Percentiles rank a stretch among this genome's conserved stretches.
Evolutionary conservation across 2,797 vertebrate species (phyloP).

Genomic region (Hypotaenidia philippensis): DNA sequence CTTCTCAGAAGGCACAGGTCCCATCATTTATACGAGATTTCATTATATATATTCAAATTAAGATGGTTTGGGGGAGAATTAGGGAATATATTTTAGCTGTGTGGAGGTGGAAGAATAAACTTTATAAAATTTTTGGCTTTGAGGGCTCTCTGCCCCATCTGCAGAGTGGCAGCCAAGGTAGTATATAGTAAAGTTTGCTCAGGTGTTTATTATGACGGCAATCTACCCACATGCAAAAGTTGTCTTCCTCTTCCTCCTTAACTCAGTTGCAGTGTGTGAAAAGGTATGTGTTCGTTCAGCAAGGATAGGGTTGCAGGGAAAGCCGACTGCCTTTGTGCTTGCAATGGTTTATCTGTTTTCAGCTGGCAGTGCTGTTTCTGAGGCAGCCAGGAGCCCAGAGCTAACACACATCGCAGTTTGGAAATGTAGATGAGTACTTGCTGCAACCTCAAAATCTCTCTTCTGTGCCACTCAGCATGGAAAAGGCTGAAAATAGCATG

Average conservation of each 20-base stretch:
- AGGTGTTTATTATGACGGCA: neutral
- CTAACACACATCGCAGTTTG: neutral
- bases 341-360: neutral
- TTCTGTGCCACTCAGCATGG: neutral
- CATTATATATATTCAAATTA: neutral
- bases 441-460: neutral
- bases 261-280: neutral
- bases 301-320: neutral
- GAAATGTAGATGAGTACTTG: neutral
- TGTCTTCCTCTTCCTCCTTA: slow-evolving; percentile 8
- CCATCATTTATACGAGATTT: neutral
- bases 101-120: neutral
- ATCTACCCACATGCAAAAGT: neutral
- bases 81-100: neutral
- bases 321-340: neutral
- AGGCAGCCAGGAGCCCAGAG: neutral
- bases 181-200: slow-evolving; percentile 8
- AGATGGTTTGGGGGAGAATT: neutral
- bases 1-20: slow-evolving; percentile 7
- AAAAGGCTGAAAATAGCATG: neutral
- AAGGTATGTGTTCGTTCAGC: neutral
- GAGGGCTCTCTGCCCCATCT: neutral
- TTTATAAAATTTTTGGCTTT: neutral
- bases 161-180: neutral
- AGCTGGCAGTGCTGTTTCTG: neutral